These are phyloP conservation scores for Acanthococcus lagerstroemiae DNA, from an alignment of 2,888 invertebrate species.

Conservation along the genomic window DNA sequence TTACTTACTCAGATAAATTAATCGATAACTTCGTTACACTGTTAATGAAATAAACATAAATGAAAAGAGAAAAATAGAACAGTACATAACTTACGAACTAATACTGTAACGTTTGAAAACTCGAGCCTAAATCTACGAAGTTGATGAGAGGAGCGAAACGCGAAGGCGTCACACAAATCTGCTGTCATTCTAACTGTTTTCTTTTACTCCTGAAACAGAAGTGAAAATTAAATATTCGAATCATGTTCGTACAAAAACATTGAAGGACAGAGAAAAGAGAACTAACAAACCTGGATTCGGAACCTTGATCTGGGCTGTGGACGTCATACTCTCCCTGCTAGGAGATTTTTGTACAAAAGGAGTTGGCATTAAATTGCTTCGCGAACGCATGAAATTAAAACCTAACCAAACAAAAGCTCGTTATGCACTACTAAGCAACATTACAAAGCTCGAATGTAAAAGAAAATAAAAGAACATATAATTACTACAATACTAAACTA, in stretches of 20 bases:
- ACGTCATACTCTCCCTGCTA: neutral
- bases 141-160: neutral
- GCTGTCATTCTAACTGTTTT: neutral
- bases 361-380: constrained; percentile 13
- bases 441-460: too few relatives aligned
- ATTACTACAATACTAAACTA: too few relatives aligned
- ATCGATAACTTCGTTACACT: too few relatives aligned
- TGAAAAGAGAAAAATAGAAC: too few relatives aligned
- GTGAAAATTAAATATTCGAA: neutral
- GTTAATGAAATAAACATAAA: too few relatives aligned
- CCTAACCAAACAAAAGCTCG: constrained; percentile 7
- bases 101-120: too few relatives aligned
- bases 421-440: neutral
- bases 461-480: neutral
- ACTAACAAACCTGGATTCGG: neutral
- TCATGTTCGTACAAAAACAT: neutral
- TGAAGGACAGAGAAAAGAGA: neutral
- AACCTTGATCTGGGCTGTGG: neutral
- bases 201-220: constrained; percentile 2
- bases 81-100: too few relatives aligned
- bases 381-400: constrained; percentile 12
- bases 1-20: too few relatives aligned
- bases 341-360: constrained; percentile 11
- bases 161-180: too few relatives aligned
- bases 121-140: neutral